Evolutionary conservation across 2,797 vertebrate genomes (phyloP), one percentile per base, ranked within the genome.

Genomic region (Schizopygopsis malacanthus): DNA sequence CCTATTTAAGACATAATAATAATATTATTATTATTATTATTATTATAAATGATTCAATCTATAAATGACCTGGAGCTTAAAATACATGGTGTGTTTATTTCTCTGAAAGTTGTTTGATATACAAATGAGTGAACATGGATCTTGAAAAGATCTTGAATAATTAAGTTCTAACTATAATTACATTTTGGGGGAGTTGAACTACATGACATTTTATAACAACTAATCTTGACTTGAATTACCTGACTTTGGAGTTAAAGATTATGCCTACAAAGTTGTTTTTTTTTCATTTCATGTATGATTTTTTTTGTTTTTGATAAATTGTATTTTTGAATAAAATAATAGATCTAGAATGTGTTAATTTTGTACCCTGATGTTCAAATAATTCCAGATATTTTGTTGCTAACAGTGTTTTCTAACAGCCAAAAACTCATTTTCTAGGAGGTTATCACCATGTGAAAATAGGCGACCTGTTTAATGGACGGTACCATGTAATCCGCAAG

Each of bases 371-470:
- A 12, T 52, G 20, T 12, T 52, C 25, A 75, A n/a, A 41, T 37
- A 54, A 54, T 11, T 61, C 2, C 22, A 41, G 1, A 43, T 41
- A 41, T 63, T 25, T 59, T 79, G 37, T 63, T 79, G 15, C 22
- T 63, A 25, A 25, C 18, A 41, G 7, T 63, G 82, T 47, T 85
- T 71, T 37, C 76, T 65, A 45, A 71, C 56, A 16, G 4, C 37
- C 9, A 39, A 10, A 72, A 25, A 7, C n/a, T 15, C 77, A 65
- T 73, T 75, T 1, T 70, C 8, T 89, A 98, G 98, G 98, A 86
- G 97, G 98, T 84, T 99, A 99, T 90, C 97, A 99, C 91, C 97
- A 97, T 72, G 98, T 99, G 90, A 98, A 98, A 93, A 98, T 99
- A 4, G 98, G 98, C 47, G 98, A 99, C 93, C 94, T 99, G 9